Percentiles rank a stretch among this genome's conserved stretches.
These are phyloP conservation scores for Fundulus diaphanus DNA, from an alignment of 2,797 vertebrate genomes.

Conservation along the genomic window DNA sequence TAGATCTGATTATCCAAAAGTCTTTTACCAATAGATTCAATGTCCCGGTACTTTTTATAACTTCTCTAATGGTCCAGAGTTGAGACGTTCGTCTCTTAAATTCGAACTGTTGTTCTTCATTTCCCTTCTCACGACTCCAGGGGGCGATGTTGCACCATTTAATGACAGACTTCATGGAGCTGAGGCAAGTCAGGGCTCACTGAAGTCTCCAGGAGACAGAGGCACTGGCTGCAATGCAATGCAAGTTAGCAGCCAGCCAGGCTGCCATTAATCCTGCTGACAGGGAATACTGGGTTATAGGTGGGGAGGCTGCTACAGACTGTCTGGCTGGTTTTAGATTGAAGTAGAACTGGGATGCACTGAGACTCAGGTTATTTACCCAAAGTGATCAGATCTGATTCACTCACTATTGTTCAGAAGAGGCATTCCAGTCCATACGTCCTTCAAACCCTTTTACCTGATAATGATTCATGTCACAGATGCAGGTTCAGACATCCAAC, in stretches of 20 bases:
- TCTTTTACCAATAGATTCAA: background rate
- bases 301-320: conserved; percentile 60
- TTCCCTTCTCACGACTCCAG: conserved; percentile 27
- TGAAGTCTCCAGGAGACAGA: conserved; percentile 65
- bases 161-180: conserved; percentile 46
- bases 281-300: conserved; percentile 65
- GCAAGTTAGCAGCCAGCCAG: conserved; percentile 58
- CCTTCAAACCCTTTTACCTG: background rate
- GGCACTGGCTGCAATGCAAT: conserved; percentile 50
- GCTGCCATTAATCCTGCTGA: conserved; percentile 76
- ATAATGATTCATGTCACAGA: background rate
- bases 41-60: background rate
- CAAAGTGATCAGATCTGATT: conserved; percentile 12
- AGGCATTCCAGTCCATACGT: conserved; percentile 6
- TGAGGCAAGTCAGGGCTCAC: conserved; percentile 80
- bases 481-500: background rate
- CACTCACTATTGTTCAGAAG: background rate
- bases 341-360: conserved; percentile 23
- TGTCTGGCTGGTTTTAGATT: conserved; percentile 53
- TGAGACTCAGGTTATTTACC: conserved; percentile 9
- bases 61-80: background rate
- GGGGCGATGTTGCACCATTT: conserved; percentile 60
- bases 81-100: background rate
- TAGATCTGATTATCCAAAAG: too few relatives aligned
- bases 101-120: background rate